Conservation (phyloP, 2,113 vertebrate species). For the Aix galericulata region DNA sequence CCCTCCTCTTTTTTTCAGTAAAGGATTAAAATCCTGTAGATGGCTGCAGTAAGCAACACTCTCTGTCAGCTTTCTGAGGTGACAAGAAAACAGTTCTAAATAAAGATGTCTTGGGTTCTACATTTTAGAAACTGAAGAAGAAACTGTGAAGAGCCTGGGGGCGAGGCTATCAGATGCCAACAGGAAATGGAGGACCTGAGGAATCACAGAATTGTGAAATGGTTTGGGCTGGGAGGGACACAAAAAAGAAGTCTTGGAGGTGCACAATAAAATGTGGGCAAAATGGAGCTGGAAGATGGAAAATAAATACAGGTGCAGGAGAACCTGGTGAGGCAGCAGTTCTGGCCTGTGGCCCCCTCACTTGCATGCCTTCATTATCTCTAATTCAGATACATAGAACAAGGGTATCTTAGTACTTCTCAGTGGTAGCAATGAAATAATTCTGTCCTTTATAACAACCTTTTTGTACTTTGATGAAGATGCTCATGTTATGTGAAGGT, state of each 20-base stretch:
- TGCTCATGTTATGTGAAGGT: background rate
- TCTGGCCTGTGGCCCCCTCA: background rate
- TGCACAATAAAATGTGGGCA: background rate
- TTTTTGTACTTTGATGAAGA: background rate
- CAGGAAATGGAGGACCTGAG: background rate
- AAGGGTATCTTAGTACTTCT: background rate
- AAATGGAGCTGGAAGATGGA: background rate
- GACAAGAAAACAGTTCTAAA: constrained; percentile 48
- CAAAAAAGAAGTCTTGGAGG: background rate
- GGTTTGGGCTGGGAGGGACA: background rate
- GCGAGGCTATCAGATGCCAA: background rate
- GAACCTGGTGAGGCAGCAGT: background rate
- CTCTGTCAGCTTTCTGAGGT: constrained; percentile 2
- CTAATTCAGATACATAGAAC: background rate
- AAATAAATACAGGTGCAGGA: background rate
- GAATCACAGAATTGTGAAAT: background rate
- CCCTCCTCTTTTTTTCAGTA: background rate
- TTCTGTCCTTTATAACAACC: background rate
- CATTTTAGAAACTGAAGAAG: background rate
- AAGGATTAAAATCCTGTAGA: background rate
- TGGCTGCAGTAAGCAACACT: background rate
- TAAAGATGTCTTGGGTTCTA: background rate
- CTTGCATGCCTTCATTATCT: background rate
- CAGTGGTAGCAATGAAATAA: background rate
- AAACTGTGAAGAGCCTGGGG: background rate